These are phyloP conservation scores for Parthenolecanium corni DNA, from an alignment of 2,888 invertebrate species.

Conservation along the genomic window DNA sequence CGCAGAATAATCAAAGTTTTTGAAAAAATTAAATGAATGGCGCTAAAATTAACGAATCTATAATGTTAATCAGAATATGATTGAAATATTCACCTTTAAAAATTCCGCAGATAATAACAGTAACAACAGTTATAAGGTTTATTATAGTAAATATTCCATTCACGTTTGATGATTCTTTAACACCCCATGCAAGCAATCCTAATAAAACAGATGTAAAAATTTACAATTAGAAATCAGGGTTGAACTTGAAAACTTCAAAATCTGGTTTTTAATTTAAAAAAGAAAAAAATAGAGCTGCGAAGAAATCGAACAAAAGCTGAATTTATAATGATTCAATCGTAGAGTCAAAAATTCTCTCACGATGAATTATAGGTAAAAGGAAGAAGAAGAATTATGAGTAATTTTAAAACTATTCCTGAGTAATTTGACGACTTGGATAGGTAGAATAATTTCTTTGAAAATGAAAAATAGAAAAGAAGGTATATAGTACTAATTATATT, in stretches of 20 bases:
- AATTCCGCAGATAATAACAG: constrained; percentile 71
- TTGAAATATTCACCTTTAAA: constrained; percentile 46
- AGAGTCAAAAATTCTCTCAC: too few relatives aligned
- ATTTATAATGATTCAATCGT: too few relatives aligned
- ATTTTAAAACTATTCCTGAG: too few relatives aligned
- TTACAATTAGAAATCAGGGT: background rate
- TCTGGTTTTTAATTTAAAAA: background rate
- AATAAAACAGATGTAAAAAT: background rate
- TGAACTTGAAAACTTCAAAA: background rate
- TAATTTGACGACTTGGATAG: too few relatives aligned
- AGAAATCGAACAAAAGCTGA: too few relatives aligned
- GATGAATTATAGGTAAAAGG: too few relatives aligned
- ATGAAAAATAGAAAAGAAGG: too few relatives aligned
- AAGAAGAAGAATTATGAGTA: too few relatives aligned
- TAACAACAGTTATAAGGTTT: constrained; percentile 68
- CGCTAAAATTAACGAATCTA: background rate
- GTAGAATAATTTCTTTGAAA: too few relatives aligned
- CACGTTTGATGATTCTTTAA: constrained; percentile 67
- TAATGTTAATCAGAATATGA: background rate
- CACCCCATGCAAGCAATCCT: constrained; percentile 56
- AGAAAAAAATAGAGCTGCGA: background rate
- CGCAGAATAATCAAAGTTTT: background rate
- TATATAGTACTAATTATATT: too few relatives aligned
- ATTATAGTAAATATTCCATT: constrained; percentile 85
- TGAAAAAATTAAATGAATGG: background rate